Percentiles rank a stretch among this genome's conserved stretches.
Evolutionary conservation across 2,113 vertebrate genomes (phyloP).

Genomic region (Galemys pyrenaicus): DNA sequence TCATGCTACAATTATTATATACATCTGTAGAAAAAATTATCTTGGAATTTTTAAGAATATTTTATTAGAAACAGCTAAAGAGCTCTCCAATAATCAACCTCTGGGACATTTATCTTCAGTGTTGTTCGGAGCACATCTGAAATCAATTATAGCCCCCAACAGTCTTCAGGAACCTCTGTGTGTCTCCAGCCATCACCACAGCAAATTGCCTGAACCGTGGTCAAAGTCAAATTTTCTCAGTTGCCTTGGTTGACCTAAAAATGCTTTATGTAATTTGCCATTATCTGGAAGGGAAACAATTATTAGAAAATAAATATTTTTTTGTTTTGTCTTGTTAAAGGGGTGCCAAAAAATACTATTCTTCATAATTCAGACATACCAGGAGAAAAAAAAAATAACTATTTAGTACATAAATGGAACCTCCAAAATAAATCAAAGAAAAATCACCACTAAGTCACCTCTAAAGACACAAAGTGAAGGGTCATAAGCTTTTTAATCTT

Average conservation of each 20-base stretch:
- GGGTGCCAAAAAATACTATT: slow-evolving; percentile 33
- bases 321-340: slow-evolving; percentile 9
- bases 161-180: neutral
- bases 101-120: slow-evolving; percentile 59
- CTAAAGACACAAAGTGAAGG: neutral
- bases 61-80: slow-evolving; percentile 72
- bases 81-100: slow-evolving; percentile 29
- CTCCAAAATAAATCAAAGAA: slow-evolving; percentile 48
- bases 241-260: slow-evolving; percentile 75
- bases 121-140: slow-evolving; percentile 62
- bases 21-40: slow-evolving; percentile 46
- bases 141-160: slow-evolving; percentile 40
- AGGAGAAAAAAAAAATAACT: slow-evolving; percentile 59
- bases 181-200: slow-evolving; percentile 22
- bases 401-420: slow-evolving; percentile 56
- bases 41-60: slow-evolving; percentile 71
- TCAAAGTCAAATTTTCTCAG: slow-evolving; percentile 62
- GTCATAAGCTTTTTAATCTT: neutral
- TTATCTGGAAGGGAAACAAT: slow-evolving; percentile 54
- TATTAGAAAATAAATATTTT: slow-evolving; percentile 62
- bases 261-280: slow-evolving; percentile 55
- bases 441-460: neutral
- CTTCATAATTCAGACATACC: neutral
- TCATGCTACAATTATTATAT: slow-evolving; percentile 65
- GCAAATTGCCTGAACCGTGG: slow-evolving; percentile 29